Base-by-base conservation (phyloP, 2,113 vertebrate genomes). In the Aspidoscelis tigris region DNA sequence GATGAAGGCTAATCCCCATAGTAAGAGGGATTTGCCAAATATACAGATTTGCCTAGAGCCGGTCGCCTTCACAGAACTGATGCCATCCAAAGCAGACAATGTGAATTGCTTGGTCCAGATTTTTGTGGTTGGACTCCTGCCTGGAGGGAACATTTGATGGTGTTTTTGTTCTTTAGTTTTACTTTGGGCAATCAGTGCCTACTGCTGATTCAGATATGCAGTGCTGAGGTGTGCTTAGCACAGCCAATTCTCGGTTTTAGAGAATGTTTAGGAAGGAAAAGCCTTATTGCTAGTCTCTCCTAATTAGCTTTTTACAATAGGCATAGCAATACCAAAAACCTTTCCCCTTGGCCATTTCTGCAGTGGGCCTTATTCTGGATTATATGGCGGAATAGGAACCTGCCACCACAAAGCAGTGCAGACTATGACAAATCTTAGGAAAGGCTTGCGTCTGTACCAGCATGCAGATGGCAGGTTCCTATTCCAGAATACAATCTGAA, bases 81-180 rank as follows among this genome's bases (percentile, higher is more conserved):
- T 80, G 53, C 76, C 24, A 53, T 55, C 9, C 2, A 71, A 69
- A 55, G 68, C 47, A 81, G 64, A 69, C 66, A 77, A 84, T 58
- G 65, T 69, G 44, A 76, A 76, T 41, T 66, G 65, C 68, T 47
- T 53, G 65, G 2, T 41, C 33, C 43, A 33, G 5, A 64, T 84
- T 72, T 78, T 2, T 78, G 39, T 72, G 24, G 20, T 71, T 84
- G 76, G 68, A 72, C 39, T 11, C 26, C 7, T 84, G 68, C 76
- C 76, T 78, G 11, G 68, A 64, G 41, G 47, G n/a, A 84, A 50
- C 69, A 84, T 78, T 69, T 78, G 41, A 18, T 72, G 76, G 43
- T 14, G 11, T 33, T 33, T 33, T 33, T 33, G 33, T 33, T n/a
- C n/a, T n/a, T 33, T 33, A 33, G 33, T 33, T 84, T 84, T 70